These are phyloP conservation scores for Drosophila nigromelanica DNA, from an alignment of 1,140 invertebrate species.

Conservation along the genomic window DNA sequence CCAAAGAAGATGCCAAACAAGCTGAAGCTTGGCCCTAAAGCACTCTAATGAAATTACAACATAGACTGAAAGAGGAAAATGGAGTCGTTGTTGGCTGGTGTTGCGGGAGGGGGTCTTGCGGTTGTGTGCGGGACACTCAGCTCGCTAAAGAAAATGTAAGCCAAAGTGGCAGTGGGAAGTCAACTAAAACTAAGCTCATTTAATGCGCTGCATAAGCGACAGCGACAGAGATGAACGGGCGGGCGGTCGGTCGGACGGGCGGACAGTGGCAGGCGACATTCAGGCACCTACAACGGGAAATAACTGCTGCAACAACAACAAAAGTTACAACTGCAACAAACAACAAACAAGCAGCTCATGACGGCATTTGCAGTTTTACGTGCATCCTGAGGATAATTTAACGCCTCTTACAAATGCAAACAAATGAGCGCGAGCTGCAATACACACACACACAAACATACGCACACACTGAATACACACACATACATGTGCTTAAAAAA, in stretches of 20 bases:
- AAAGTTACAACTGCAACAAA: constrained; percentile 17
- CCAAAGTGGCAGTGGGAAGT: constrained; percentile 78
- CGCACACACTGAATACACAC: not conserved
- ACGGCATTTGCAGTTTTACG: constrained; percentile 73
- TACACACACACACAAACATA: constrained; percentile 16
- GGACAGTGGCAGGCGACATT: constrained; percentile 17
- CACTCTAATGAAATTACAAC: constrained; percentile 74
- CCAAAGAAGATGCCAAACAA: constrained; percentile 41
- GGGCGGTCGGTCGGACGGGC: not conserved
- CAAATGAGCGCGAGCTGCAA: constrained; percentile 62
- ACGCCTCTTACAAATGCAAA: constrained; percentile 78
- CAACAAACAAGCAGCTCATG: constrained; percentile 48
- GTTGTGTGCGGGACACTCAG: constrained; percentile 15
- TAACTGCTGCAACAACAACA: constrained; percentile 39
- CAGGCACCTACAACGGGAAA: constrained; percentile 54
- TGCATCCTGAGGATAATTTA: constrained; percentile 81
- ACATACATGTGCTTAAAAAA: constrained; percentile 33
- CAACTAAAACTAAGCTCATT: constrained; percentile 80
- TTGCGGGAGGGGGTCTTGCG: constrained; percentile 1
- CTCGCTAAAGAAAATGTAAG: constrained; percentile 53
- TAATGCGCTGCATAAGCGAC: constrained; percentile 77
- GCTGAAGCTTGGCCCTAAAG: constrained; percentile 46
- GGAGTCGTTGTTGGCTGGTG: not conserved
- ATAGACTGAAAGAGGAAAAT: constrained; percentile 1
- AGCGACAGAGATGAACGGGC: constrained; percentile 46